Evolutionary conservation across 2,113 vertebrate species (phyloP), one percentile per base, ranked within the genome.

Genomic region (Coregonus clupeaformis): DNA sequence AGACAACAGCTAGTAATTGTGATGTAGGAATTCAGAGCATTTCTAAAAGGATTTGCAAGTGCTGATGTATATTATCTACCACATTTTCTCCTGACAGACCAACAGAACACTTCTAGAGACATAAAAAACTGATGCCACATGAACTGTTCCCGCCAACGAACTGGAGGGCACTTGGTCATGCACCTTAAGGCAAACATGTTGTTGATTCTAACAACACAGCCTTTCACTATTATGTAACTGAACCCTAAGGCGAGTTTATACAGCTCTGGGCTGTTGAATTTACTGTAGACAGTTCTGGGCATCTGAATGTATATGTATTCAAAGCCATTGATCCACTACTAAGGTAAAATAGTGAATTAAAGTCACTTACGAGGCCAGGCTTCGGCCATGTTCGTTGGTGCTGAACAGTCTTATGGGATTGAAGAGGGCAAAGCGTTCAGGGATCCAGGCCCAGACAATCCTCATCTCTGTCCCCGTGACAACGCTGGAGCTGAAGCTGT

Each of bases 391-490:
- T 79, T 93, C 82, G 3, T 84, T 77, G 12, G 91, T 93, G 74
- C 89, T 93, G 84, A 94, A 97, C 75, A 97, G 87, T 71, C 87
- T 87, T 52, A 92, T 73, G 0, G 95, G 95, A 20, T 91, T 90
- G 82, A 94, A 95, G 55, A 97, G 93, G 55, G 95, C 93, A 77
- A 95, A 95, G 25, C 95, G 93, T 74, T 96, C 94, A 0, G 95
- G 95, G 71, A 97, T 96, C 95, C 95, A 96, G 79, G 95, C 94
- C 95, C 95, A 97, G 71, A 97, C 6, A 0, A 95, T 84, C 75
- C 94, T 91, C 95, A 96, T 97, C 91, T 94, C 94, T 13, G 92
- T 94, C 20, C 81, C 89, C 0, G 90, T 94, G 42, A 96, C 94
- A 2, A 89, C 91, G 73, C 76, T 88, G 72, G 95, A 97, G 82